Evolutionary conservation across 2,113 vertebrate species (phyloP), one percentile per base, ranked within the genome.

Genomic region (Struthio camelus): DNA sequence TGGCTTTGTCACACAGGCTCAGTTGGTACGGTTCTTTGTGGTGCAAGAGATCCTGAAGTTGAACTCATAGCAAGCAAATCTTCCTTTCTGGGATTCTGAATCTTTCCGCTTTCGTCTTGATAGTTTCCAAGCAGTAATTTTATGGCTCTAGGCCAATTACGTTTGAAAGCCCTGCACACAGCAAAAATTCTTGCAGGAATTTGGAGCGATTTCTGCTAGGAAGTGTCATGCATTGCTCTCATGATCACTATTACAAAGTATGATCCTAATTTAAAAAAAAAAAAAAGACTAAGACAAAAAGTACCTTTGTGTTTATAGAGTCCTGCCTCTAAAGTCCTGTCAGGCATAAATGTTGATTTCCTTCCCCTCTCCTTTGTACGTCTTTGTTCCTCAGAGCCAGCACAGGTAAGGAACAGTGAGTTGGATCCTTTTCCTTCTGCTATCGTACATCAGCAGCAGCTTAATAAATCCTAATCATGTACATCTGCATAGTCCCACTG

Each of bases 191-290:
- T 9, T 91, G 90, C 46, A 93, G 65, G 83, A 96, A 94, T 96
- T 85, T 77, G 79, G 50, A 80, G 75, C 87, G 27, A 91, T 95
- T 97, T 94, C 78, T 91, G 28, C 79, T 89, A 87, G 89, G 75
- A 94, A 91, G 89, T 89, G 71, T 91, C 91, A 93, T 93, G 79
- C 91, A 77, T 93, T 78, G 36, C 78, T 93, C 89, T 58, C 81
- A 80, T 82, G 87, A 85, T 92, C 71, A 89, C 84, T 77, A 46
- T 90, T 90, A 82, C 28, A 59, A 94, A 91, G 32, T 80, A 75
- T 83, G 91, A 80, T 67, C 81, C 78, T 93, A 94, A 94, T 80
- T 80, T 44, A 73, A 91, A 93, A 80, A 50, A 18, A 58, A 44
- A 64, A 42, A 12, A 28, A 50, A 77, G 17, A 44, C 53, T 7